These are phyloP conservation scores for Fulmarus glacialis DNA, from an alignment of 2,113 vertebrate genomes.

Conservation along the genomic window DNA sequence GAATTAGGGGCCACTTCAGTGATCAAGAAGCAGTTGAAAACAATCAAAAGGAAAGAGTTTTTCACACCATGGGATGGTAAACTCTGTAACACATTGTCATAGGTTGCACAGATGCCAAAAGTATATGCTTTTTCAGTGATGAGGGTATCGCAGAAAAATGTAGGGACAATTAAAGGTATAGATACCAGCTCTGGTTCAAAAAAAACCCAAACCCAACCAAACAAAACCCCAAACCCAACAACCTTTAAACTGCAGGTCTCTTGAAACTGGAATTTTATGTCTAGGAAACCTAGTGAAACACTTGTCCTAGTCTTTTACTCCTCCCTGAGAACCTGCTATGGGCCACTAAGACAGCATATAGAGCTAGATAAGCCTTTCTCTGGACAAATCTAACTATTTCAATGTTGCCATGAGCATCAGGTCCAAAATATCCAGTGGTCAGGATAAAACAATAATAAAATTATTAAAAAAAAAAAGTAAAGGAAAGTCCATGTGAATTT, in stretches of 20 bases:
- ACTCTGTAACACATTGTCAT: not conserved
- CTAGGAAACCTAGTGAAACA: not conserved
- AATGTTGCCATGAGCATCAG: not conserved
- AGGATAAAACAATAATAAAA: not conserved
- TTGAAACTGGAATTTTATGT: not conserved
- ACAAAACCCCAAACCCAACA: not conserved
- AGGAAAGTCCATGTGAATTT: not conserved
- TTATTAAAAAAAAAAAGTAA: too few species aligned
- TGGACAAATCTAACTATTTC: not conserved
- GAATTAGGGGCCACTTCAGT: not conserved
- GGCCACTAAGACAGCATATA: not conserved
- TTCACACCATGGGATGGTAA: not conserved
- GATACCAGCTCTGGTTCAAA: not conserved
- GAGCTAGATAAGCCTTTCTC: not conserved
- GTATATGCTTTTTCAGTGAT: not conserved
- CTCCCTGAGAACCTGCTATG: rapidly evolving
- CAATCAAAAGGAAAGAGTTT: not conserved
- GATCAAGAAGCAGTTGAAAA: not conserved
- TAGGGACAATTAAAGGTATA: not conserved
- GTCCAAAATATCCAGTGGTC: not conserved
- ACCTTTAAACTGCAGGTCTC: not conserved
- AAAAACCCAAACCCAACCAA: not conserved
- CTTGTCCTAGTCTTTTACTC: not conserved
- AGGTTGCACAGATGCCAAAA: not conserved
- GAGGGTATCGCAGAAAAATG: not conserved